phyloP scores from a whole-genome alignment of 2,888 invertebrate genomes.

The Elysia crispata region DNA sequence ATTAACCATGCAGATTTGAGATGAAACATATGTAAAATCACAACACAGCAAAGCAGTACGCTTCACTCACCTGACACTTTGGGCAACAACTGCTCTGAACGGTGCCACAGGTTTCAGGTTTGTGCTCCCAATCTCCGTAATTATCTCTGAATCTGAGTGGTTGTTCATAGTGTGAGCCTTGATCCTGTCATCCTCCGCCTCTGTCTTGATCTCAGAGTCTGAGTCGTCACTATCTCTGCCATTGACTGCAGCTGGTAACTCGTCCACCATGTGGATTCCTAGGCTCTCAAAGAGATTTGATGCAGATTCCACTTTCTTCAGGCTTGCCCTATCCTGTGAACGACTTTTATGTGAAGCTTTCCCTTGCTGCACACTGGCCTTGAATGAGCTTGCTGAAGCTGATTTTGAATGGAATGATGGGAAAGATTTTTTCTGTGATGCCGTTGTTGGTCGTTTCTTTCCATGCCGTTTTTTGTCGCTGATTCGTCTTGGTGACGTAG shows the following conservation, averaged over 20 bases:
- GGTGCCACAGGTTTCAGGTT: no score
- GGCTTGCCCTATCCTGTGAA: neutral
- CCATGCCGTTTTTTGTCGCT: conserved; percentile 20
- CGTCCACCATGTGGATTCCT: conserved; percentile 72
- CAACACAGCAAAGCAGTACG: no score
- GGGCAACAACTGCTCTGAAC: no score
- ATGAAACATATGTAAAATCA: no score
- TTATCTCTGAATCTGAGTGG: conserved; percentile 39
- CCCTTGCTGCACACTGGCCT: neutral
- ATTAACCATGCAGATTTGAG: no score
- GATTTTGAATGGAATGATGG: neutral
- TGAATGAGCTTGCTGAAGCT: neutral
- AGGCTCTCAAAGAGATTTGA: conserved; percentile 62
- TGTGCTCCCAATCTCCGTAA: conserved; percentile 50
- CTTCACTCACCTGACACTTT: conserved; percentile 24
- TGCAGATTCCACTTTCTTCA: conserved; percentile 22
- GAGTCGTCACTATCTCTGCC: conserved; percentile 53
- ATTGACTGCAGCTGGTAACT: conserved; percentile 60
- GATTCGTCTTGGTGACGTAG: conserved; percentile 37
- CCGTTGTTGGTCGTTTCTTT: conserved; percentile 22
- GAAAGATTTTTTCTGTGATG: neutral
- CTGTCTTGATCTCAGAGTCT: conserved; percentile 66
- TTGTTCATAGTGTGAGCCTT: conserved; percentile 62
- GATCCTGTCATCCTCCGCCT: conserved; percentile 55
- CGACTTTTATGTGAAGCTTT: neutral